A percentile compares a stretch with the other conserved stretches of the same genome.
Conservation (phyloP, 2,888 invertebrate genomes). For the Carabus problematicus region DNA sequence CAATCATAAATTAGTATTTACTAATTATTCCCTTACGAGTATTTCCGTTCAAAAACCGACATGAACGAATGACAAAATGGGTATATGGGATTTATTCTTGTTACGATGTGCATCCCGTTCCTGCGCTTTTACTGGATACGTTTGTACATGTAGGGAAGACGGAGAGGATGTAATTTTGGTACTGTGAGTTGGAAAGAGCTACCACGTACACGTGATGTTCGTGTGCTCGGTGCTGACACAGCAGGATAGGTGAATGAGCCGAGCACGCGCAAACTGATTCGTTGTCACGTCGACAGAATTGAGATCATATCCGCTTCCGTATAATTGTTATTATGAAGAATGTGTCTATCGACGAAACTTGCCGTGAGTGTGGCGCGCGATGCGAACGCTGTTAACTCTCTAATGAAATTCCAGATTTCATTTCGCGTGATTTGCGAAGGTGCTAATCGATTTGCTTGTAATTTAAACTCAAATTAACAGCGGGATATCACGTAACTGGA, state of each 20-base stretch:
- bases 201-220: no score
- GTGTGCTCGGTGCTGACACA: no score
- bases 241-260: neutral
- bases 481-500: slow-evolving; percentile 9
- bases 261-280: slow-evolving; percentile 5
- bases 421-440: slow-evolving; percentile 41
- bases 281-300: slow-evolving; percentile 8
- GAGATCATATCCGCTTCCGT: slow-evolving; percentile 28
- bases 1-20: no score
- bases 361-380: neutral
- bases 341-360: slow-evolving; percentile 17
- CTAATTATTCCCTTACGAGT: no score
- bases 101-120: no score
- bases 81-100: no score
- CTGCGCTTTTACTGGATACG: no score
- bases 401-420: slow-evolving; percentile 41
- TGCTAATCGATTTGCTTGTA: slow-evolving; percentile 41
- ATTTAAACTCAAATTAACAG: slow-evolving; percentile 40
- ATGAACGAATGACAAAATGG: no score
- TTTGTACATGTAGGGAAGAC: no score
- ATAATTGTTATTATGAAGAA: slow-evolving; percentile 33
- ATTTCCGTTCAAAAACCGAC: no score
- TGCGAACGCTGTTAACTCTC: slow-evolving; percentile 13
- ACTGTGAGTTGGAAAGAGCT: no score
- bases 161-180: no score